Evolutionary conservation across 2,113 vertebrate species (phyloP), one percentile per base, ranked within the genome.

Genomic region (Hypanus sabinus): DNA sequence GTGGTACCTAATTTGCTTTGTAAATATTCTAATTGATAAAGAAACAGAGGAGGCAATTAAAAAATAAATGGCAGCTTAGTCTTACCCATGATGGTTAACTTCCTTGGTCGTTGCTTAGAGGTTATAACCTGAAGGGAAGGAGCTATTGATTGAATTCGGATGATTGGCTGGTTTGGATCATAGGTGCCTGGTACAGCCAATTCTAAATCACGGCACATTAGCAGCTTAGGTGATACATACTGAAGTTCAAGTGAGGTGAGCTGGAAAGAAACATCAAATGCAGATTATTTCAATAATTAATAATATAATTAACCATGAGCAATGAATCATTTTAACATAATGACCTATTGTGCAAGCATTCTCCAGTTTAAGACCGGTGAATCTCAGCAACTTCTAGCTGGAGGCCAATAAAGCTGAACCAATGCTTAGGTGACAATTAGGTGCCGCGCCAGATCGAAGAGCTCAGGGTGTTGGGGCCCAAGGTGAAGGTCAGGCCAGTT

Each of bases 201-300:
- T 91, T 99, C 99, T 95, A 99, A 96, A 95, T 99, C 99, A 68
- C 98, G 97, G 95, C 99, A 99, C 98, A 99, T 99, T n/a, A 99
- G 95, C 65, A 99, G 97, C 95, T 99, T 99, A 3, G 99, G 99
- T 36, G 98, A 99, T 90, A 99, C 99, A 0, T 99, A 99, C 93
- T 99, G 99, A 0, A 99, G 97, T 95, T 99, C 99, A 96, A 99
- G 95, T 87, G 99, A 99, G 68, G 99, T 99, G 94, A 99, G 97
- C 99, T 99, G 96, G 65, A 94, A 71, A 94, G 27, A 95, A 93
- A 93, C 94, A 95, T 9, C 6, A 71, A n/a, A 68, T 30, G 79
- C 60, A 16, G 30, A 10, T 55, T 0, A 20, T 10, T 11, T 30
- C 81, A 27, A 7, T 62, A 36, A 71, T 46, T 73, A 93, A 93